Evolutionary conservation across 2,797 vertebrate genomes (phyloP).

Genomic region (Syngnathus acus): DNA sequence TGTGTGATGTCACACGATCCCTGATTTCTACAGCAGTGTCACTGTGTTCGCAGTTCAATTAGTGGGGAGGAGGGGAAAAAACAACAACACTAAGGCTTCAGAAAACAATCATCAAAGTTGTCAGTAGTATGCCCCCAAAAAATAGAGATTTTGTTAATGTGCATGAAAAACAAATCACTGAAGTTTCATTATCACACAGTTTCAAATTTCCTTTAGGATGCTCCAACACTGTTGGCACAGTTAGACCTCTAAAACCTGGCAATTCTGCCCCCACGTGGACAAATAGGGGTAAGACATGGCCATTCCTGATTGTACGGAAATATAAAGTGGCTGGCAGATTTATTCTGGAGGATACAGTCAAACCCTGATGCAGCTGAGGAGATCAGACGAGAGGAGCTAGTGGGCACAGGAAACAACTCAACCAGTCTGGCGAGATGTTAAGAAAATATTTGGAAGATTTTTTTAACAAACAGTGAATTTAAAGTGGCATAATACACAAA

Average conservation of each 20-base stretch:
- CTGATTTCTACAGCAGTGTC: slow-evolving; percentile 73
- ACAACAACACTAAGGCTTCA: slow-evolving; percentile 65
- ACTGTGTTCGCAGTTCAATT: slow-evolving; percentile 68
- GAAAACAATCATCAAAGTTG: slow-evolving; percentile 69
- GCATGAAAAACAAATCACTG: slow-evolving; percentile 71
- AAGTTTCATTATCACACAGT: slow-evolving; percentile 63
- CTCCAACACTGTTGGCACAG: slow-evolving; percentile 69
- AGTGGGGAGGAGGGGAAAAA: slow-evolving; percentile 19
- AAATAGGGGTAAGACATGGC: slow-evolving; percentile 62
- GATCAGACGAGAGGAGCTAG: slow-evolving; percentile 38
- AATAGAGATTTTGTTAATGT: slow-evolving; percentile 65
- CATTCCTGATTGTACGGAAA: slow-evolving; percentile 69
- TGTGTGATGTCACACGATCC: slow-evolving; percentile 69
- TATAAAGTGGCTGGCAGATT: slow-evolving; percentile 72
- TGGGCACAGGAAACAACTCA: slow-evolving; percentile 52
- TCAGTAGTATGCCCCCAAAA: slow-evolving; percentile 70
- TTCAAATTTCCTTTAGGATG: slow-evolving; percentile 67
- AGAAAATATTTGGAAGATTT: slow-evolving; percentile 13
- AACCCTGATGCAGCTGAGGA: slow-evolving; percentile 68
- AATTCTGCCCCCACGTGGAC: slow-evolving; percentile 67
- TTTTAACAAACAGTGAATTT: slow-evolving; percentile 16
- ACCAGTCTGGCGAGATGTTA: slow-evolving; percentile 64
- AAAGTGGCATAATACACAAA: slow-evolving; percentile 65
- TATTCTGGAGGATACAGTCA: slow-evolving; percentile 60
- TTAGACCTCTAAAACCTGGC: slow-evolving; percentile 65